Base-by-base conservation (phyloP, 1,140 invertebrate genomes). In the Zaprionus vittiger region DNA sequence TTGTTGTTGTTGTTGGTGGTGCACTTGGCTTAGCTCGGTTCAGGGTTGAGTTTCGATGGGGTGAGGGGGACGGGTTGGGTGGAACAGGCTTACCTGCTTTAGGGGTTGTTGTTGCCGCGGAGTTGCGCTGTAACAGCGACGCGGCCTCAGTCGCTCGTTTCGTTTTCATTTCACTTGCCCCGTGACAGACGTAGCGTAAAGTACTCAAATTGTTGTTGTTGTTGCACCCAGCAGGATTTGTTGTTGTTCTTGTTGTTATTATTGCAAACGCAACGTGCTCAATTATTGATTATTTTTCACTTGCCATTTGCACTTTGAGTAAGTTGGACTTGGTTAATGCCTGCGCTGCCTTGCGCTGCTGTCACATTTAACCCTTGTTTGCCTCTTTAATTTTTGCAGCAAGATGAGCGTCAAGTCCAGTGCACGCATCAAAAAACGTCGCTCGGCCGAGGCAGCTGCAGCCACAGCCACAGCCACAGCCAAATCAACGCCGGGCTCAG, bases 91-190 rank as follows among this genome's bases (percentile, higher is more conserved):
- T 79, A 75, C 69, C 44, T 64, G 38, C 37, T 49, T 80, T 90
- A 91, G 56, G 85, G 85, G 85, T 90, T 79, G 85, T 67, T 85
- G 86, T 90, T 91, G 85, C 85, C 82, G 70, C 77, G 82, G 80
- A 82, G 79, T 91, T 90, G 85, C 85, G 85, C 85, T 54, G 60
- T 89, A 54, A 69, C 31, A 34, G 31, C 9, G 9, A 34, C 31
- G 31, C 59, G 55, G 54, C 24, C 54, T 24, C 44, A 24, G 24
- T 59, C 20, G 78, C 60, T 63, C 56, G 61, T 59, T 74, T 70
- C 14, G 31, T 31, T 61, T 61, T 61, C 65, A 37, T 87, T 84
- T 90, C 84, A 84, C 78, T 90, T 68, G 84, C 80, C 69, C 62
- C 70, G 55, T 11, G 64, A 38, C 71, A 22, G 49, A 47, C 64